Conservation (phyloP, 2,888 invertebrate species). For the Scelioninae gen. 2 region DNA sequence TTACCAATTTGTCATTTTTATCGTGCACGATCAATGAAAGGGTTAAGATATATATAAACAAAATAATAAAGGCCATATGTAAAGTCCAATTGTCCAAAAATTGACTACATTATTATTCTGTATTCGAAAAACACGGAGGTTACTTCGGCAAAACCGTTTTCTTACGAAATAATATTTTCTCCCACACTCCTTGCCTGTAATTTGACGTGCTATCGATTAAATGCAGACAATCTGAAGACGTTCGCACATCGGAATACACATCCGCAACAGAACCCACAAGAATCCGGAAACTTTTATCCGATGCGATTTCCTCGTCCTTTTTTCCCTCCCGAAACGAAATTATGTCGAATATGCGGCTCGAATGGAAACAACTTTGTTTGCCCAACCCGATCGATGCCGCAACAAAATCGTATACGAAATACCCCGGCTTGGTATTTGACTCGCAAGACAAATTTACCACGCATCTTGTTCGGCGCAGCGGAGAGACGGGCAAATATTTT, state of each 20-base stretch:
- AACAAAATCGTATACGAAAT: slow-evolving; percentile 20
- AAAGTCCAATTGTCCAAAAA: too few relatives aligned
- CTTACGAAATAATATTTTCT: too few relatives aligned
- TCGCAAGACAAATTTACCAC: slow-evolving; percentile 33
- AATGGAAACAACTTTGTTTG: slow-evolving; percentile 43
- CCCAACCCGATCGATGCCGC: slow-evolving; percentile 26
- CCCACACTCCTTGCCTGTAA: too few relatives aligned
- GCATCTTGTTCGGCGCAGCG: slow-evolving; percentile 4
- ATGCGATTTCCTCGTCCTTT: slow-evolving; percentile 22
- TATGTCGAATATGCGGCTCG: slow-evolving; percentile 39
- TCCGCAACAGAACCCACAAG: slow-evolving; percentile 12
- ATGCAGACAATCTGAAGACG: neutral
- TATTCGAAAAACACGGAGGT: too few relatives aligned
- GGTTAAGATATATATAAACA: too few relatives aligned
- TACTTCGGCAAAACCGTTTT: too few relatives aligned
- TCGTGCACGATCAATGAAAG: too few relatives aligned
- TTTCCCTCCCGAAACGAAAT: slow-evolving; percentile 30
- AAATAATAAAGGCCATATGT: too few relatives aligned
- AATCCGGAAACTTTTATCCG: slow-evolving; percentile 6
- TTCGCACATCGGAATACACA: neutral
- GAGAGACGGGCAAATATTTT: slow-evolving; percentile 31
- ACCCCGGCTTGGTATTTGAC: slow-evolving; percentile 15
- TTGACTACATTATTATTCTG: too few relatives aligned
- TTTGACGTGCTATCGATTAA: too few relatives aligned
- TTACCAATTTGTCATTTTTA: too few relatives aligned